Percentiles rank a stretch among this genome's conserved stretches.
Conservation (phyloP, 2,888 invertebrate species). For the Cotesia congregata region DNA sequence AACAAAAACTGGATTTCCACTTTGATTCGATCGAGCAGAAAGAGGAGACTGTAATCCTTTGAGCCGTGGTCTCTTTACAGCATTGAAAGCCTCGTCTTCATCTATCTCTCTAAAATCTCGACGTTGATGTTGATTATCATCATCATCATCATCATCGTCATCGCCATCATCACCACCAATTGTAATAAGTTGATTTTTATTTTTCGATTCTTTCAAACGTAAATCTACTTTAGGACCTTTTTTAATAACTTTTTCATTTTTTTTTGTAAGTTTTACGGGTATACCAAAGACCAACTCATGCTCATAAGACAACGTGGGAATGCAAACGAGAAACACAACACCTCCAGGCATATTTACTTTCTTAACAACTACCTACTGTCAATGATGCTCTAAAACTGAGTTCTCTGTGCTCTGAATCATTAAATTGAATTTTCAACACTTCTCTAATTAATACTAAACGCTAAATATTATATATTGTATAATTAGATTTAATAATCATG, state of each 20-base stretch:
- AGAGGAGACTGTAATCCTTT: slow-evolving; percentile 35
- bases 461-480: background rate
- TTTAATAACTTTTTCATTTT: slow-evolving; percentile 47
- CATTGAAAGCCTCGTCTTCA: slow-evolving; percentile 33
- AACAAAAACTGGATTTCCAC: slow-evolving; percentile 70
- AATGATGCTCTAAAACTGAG: slow-evolving; percentile 13
- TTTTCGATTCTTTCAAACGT: slow-evolving; percentile 57
- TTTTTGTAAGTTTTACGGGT: slow-evolving; percentile 54
- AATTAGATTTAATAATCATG: background rate
- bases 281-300: slow-evolving; percentile 74
- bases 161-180: slow-evolving; percentile 49
- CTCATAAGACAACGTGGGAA: slow-evolving; percentile 79
- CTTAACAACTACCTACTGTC: background rate
- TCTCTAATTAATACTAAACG: background rate
- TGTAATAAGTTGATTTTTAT: slow-evolving; percentile 50
- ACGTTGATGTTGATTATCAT: slow-evolving; percentile 26
- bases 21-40: slow-evolving; percentile 26
- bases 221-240: slow-evolving; percentile 57
- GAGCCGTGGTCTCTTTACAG: slow-evolving; percentile 37
- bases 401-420: background rate
- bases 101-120: slow-evolving; percentile 33
- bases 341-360: slow-evolving; percentile 69
- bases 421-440: background rate
- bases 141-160: slow-evolving; percentile 46
- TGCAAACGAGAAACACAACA: slow-evolving; percentile 79